These are phyloP conservation scores for Nipponia nippon DNA, from an alignment of 2,113 vertebrate genomes.

Conservation along the genomic window DNA sequence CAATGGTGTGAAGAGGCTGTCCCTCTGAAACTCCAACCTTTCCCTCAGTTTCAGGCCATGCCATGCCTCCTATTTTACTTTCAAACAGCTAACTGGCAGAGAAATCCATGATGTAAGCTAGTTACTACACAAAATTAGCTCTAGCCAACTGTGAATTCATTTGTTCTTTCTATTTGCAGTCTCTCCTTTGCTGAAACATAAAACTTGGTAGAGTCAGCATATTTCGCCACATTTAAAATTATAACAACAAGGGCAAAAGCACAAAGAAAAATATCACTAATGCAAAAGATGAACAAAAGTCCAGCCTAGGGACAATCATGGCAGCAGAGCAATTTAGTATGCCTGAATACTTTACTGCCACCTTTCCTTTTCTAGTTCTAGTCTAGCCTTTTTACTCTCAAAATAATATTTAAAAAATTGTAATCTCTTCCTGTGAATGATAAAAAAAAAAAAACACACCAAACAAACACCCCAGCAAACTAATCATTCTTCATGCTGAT, in stretches of 20 bases:
- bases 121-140: not conserved
- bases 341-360: not conserved
- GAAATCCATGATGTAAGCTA: not conserved
- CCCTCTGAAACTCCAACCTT: not conserved
- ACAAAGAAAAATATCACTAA: not conserved
- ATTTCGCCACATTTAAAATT: slow-evolving; percentile 2
- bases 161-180: not conserved
- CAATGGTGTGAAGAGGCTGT: not conserved
- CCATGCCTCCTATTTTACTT: not conserved
- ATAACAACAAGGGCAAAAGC: not conserved
- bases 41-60: not conserved
- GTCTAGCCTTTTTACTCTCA: not conserved
- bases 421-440: not conserved
- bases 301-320: not conserved
- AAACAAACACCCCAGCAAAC: not conserved
- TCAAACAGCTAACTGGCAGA: not conserved
- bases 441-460: not conserved
- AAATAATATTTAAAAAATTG: not conserved
- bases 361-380: not conserved
- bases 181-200: not conserved
- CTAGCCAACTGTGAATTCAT: not conserved
- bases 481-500: not conserved
- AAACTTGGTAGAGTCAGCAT: not conserved
- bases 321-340: not conserved
- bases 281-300: not conserved